Conservation (phyloP, 2,797 vertebrate species). For the Sebastes nivosus region DNA sequence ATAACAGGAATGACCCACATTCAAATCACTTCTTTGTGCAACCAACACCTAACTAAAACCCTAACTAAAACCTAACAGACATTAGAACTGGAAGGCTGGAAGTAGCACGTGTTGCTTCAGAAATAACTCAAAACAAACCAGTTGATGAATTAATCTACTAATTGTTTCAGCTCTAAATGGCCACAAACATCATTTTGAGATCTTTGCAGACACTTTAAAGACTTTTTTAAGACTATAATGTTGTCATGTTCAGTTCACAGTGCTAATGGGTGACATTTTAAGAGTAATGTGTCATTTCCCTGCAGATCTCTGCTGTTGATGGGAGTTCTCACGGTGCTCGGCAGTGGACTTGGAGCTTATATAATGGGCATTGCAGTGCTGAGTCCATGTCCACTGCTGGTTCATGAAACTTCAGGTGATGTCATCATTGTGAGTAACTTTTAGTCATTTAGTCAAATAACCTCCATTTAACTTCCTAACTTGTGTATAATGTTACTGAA, state of each 20-base stretch:
- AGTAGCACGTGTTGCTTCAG: not conserved
- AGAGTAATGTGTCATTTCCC: not conserved
- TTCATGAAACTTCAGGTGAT: constrained; percentile 68
- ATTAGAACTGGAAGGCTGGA: not conserved
- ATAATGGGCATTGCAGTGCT: constrained; percentile 83
- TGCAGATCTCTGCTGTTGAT: constrained; percentile 82
- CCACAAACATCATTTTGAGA: not conserved
- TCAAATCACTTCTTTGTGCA: not conserved
- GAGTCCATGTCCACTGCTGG: constrained; percentile 86
- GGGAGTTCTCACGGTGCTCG: constrained; percentile 73
- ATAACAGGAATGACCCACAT: too few relatives aligned
- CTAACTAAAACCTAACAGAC: not conserved
- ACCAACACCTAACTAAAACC: not conserved
- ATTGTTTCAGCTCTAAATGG: not conserved
- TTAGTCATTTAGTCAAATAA: too few relatives aligned
- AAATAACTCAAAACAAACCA: not conserved
- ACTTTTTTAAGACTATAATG: not conserved
- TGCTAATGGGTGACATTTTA: not conserved
- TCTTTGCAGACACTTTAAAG: not conserved
- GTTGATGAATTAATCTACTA: not conserved
- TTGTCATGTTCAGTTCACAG: not conserved
- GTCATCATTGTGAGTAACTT: constrained; percentile 80
- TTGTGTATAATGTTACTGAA: not conserved
- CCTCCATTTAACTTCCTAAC: not conserved
- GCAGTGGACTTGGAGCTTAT: constrained; percentile 79